These are phyloP conservation scores for Otis tarda DNA, from an alignment of 2,113 vertebrate genomes.

Conservation along the genomic window DNA sequence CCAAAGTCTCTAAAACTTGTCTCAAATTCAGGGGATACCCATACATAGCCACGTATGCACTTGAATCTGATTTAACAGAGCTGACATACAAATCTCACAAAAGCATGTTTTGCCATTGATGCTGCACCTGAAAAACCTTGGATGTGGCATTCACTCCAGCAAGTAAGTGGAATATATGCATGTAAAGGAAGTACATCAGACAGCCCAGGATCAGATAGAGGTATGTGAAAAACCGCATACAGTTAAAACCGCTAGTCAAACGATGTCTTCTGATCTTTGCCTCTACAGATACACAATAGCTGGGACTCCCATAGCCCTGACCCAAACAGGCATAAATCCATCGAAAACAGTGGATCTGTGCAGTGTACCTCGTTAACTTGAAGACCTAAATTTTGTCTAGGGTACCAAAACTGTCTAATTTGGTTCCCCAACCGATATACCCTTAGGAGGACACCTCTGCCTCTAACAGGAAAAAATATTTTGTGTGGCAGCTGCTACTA, in stretches of 20 bases:
- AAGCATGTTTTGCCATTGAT: neutral
- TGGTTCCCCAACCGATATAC: neutral
- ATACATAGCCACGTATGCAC: neutral
- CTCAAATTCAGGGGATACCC: neutral
- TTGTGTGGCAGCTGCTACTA: neutral
- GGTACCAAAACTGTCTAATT: neutral
- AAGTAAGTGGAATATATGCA: neutral
- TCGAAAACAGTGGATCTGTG: neutral
- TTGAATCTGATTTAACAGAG: neutral
- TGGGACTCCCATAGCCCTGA: neutral
- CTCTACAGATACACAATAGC: neutral
- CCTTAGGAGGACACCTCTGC: neutral
- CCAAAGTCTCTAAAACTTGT: neutral
- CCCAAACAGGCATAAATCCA: neutral
- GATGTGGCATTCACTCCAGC: neutral
- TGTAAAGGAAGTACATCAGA: neutral
- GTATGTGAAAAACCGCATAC: neutral
- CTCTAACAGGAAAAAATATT: neutral
- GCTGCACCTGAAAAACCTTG: neutral
- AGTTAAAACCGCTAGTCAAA: neutral
- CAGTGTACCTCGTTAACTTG: neutral
- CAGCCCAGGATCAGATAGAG: neutral
- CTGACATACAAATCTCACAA: neutral
- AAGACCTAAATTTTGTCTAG: neutral
- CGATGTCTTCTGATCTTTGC: neutral